Evolutionary conservation across 2,797 vertebrate genomes (phyloP).

Genomic region (Mus minutoides): DNA sequence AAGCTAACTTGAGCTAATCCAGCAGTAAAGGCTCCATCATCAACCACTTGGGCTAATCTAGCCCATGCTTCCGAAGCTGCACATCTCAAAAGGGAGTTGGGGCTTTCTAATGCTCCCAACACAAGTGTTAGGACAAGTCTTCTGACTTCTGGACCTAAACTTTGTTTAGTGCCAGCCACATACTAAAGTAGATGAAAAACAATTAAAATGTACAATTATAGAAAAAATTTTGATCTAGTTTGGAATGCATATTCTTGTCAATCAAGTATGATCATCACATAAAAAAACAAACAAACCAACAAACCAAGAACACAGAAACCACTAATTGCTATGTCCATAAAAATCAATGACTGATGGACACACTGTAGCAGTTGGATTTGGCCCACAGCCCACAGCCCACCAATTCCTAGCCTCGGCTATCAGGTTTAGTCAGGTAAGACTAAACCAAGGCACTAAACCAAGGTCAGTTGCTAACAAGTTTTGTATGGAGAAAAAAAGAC

Average conservation of each 20-base stretch:
- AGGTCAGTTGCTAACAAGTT: background rate
- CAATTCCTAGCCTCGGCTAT: background rate
- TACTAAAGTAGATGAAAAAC: slow-evolving; percentile 85
- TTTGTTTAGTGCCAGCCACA: slow-evolving; percentile 87
- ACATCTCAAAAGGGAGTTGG: slow-evolving; percentile 91
- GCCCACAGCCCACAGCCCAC: background rate
- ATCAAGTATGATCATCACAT: background rate
- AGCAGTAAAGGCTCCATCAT: slow-evolving; percentile 91
- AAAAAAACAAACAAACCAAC: background rate
- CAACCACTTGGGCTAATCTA: slow-evolving; percentile 91
- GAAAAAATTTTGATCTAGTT: background rate
- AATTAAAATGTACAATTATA: slow-evolving; percentile 32
- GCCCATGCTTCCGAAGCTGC: slow-evolving; percentile 93
- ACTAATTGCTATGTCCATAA: slow-evolving; percentile 7
- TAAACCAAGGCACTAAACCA: background rate
- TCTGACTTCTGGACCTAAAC: slow-evolving; percentile 90
- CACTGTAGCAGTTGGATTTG: background rate
- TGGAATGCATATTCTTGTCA: slow-evolving; percentile 46
- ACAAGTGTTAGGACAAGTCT: slow-evolving; percentile 89
- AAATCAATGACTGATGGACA: background rate
- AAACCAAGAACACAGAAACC: slow-evolving; percentile 39
- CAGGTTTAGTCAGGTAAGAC: background rate
- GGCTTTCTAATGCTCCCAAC: slow-evolving; percentile 92
- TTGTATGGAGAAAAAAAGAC: slow-evolving; percentile 56
- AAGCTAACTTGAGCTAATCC: slow-evolving; percentile 93